Evolutionary conservation across 2,797 vertebrate species (phyloP), one percentile per base, ranked within the genome.

Genomic region (Gadopsis marmoratus): DNA sequence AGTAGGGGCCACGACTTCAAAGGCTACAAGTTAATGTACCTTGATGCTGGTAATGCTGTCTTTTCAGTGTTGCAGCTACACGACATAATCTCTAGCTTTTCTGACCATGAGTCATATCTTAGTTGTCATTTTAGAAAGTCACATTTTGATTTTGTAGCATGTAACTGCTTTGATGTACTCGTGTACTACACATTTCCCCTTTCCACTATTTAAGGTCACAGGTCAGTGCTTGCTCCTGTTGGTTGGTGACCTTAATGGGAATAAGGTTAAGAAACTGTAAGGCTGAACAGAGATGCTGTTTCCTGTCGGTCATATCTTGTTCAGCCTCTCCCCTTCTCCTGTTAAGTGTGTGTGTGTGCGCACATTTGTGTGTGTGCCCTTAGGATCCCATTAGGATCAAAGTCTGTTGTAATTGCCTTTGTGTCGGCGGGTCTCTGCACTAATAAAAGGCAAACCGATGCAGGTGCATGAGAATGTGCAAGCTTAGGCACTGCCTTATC

Each of bases 371-470:
- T 71, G 60, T 23, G 51, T 68, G 73, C 79, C 84, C 79, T 81
- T 68, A 82, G 67, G 81, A 86, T 86, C 84, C 71, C 74, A 74
- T 89, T 83, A 85, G 87, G 87, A 92, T 93, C 90, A 93, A 92
- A 94, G 91, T 90, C 83, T 83, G 74, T 68, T 69, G 85, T 92
- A 91, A 88, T 91, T 92, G 87, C 89, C 91, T 93, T 90, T 93
- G 92, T 92, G 90, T 93, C 81, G 26, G 79, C 41, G 66, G 84
- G 86, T 89, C 88, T 91, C 88, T 65, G 81, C 86, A 14, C 89
- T 93, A 88, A 91, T 94, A 91, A 93, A 94, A 92, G 86, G 69
- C 80, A 77, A 88, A 78, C 66, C 31, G 35, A 68, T 84, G 91
- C 92, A 92, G 92, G 89, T 92, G 90, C 82, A 92, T 65, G 67